Conservation (phyloP, 2,888 invertebrate species). For the Drosophila colorata region DNA sequence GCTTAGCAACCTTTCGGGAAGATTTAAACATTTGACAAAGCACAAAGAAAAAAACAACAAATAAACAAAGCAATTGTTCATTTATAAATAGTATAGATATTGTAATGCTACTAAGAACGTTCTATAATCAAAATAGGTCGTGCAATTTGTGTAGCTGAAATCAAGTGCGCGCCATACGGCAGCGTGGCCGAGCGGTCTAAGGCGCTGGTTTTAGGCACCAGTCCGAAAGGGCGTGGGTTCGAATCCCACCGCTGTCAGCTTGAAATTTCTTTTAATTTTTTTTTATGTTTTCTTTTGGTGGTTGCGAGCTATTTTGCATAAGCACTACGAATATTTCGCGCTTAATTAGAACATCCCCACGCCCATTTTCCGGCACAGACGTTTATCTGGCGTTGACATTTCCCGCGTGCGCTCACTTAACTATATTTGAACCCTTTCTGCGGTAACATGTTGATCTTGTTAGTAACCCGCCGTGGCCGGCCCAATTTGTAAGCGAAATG, state of each 20-base stretch:
- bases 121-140: conserved; percentile 2
- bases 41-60: not conserved
- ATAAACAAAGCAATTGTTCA: not conserved
- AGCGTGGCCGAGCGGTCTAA: conserved; percentile 86
- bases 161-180: conserved; percentile 27
- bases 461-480: conserved; percentile 48
- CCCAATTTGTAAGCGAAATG: conserved; percentile 46
- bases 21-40: not conserved
- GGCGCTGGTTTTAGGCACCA: conserved; percentile 86
- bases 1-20: not conserved
- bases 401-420: conserved; percentile 57
- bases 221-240: conserved; percentile 86
- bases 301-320: conserved; percentile 18
- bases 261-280: not conserved
- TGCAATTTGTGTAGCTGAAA: conserved; percentile 25
- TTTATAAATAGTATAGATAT: conserved; percentile 1
- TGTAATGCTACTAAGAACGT: conserved; percentile 24
- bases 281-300: conserved; percentile 14
- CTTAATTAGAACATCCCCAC: conserved; percentile 57
- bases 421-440: conserved; percentile 63
- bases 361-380: conserved; percentile 46
- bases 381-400: conserved; percentile 77
- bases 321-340: conserved; percentile 27
- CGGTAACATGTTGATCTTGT: conserved; percentile 75
- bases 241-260: conserved; percentile 86